Evolutionary conservation across 2,797 vertebrate genomes (phyloP), one percentile per base, ranked within the genome.

Genomic region (Scolopax bukidnonensis): DNA sequence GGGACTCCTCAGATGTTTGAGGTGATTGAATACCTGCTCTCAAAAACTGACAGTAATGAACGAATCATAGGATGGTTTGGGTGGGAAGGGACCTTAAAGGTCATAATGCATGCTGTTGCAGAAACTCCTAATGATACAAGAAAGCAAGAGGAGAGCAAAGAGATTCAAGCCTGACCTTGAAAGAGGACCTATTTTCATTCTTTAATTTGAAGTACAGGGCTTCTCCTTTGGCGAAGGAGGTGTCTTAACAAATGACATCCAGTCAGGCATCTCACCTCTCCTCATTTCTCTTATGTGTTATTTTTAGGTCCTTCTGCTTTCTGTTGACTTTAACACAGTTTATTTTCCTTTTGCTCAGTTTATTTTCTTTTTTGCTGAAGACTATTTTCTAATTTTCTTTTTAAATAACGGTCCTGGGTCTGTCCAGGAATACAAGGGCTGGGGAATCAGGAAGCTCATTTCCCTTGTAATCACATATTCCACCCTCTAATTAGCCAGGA

Each of bases 361-460:
- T 10, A 15, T 33, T 48, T 74, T 47, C n/a, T 27, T 13, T 13
- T 63, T 32, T 56, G 19, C 16, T 60, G 27, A 68, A 51, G 14
- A 17, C 8, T 17, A 4, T 6, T 64, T 19, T 5, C 3, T 4
- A 11, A 13, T 10, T 45, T 57, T 25, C 23, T 38, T 41, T 86
- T 45, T 17, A 12, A 84, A 48, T 18, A 16, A 8, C 0, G 0
- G 12, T 17, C 16, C 33, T 6, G 6, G 12, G 27, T 36, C 6
- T n/a, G 12, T 36, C 40, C 32, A 48, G 19, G 41, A 20, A 15
- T 5, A 11, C 2, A 4, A 6, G 12, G 24, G 10, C 1, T 25
- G 10, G 14, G 32, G 33, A 45, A 53, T 41, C 12, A 38, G 17
- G 53, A 65, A 53, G 47, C 20, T 73, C 11, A 16, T 21, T 60